Percentiles rank a stretch among this genome's conserved stretches.
phyloP scores from a whole-genome alignment of 2,113 vertebrate genomes.

The Sterrhoptilus dennistouni region DNA sequence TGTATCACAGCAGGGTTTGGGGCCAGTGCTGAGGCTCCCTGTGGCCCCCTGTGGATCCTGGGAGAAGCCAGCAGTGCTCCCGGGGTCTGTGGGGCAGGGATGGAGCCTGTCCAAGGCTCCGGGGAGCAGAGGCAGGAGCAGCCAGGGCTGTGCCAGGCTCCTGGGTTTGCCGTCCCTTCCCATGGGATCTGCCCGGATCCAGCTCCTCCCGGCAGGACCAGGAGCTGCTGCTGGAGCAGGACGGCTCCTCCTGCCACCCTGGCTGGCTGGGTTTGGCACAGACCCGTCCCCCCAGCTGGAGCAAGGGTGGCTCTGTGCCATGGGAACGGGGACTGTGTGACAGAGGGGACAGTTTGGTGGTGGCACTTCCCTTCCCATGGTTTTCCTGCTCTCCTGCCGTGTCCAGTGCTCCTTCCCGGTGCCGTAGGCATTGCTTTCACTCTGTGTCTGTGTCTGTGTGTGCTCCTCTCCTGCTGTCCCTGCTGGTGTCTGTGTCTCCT shows the following conservation, averaged over 20 bases:
- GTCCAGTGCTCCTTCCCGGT: fast-evolving
- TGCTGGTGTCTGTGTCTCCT: not conserved
- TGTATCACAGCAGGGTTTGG: fast-evolving
- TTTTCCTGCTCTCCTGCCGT: not conserved
- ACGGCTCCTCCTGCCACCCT: fast-evolving
- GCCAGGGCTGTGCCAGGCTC: not conserved
- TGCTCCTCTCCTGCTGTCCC: not conserved
- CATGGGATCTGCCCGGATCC: not conserved
- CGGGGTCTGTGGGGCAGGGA: fast-evolving
- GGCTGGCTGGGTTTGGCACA: not conserved
- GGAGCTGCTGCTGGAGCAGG: not conserved
- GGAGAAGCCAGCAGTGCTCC: not conserved
- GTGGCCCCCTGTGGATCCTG: fast-evolving
- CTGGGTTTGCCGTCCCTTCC: not conserved
- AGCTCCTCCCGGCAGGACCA: not conserved
- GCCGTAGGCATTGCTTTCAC: fast-evolving
- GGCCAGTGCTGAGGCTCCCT: not conserved
- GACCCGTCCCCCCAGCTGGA: not conserved
- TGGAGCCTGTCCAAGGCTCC: fast-evolving
- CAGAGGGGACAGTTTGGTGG: not conserved
- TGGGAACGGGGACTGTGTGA: not conserved
- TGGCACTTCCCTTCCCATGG: not conserved
- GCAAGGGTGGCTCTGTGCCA: not conserved
- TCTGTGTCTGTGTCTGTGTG: not conserved
- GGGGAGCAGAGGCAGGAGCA: not conserved